Evolutionary conservation across 1,140 invertebrate species (phyloP).

Genomic region (Bilobella aurantiaca): DNA sequence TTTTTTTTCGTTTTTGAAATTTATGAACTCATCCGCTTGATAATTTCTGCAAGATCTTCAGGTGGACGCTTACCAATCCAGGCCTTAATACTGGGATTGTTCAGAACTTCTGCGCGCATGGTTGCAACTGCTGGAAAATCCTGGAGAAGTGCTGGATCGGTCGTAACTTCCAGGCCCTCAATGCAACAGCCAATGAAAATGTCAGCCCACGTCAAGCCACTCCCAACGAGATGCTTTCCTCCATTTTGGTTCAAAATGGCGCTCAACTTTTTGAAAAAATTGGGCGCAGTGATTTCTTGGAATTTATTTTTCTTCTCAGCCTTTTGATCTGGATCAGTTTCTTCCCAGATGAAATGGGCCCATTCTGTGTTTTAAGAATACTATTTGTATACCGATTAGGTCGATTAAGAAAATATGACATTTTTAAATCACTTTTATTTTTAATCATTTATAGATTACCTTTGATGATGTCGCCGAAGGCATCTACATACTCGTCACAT

Average conservation of each 20-base stretch:
- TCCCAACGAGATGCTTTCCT: conserved; percentile 13
- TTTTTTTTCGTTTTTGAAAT: too few relatives aligned
- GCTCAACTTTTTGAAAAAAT: conserved; percentile 12
- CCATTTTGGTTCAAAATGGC: conserved; percentile 5
- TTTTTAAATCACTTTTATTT: neutral
- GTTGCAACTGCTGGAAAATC: too few relatives aligned
- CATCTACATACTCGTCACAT: conserved; percentile 21
- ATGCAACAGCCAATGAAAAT: conserved; percentile 8
- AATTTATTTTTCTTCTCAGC: neutral
- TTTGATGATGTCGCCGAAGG: conserved; percentile 2
- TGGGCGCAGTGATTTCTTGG: neutral
- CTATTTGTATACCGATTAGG: too few relatives aligned
- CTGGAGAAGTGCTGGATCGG: too few relatives aligned
- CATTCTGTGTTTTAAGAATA: neutral
- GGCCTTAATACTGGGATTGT: too few relatives aligned
- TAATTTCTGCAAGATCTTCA: too few relatives aligned
- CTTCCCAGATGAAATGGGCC: neutral
- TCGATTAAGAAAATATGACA: neutral
- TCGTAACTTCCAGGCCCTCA: too few relatives aligned
- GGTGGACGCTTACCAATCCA: too few relatives aligned
- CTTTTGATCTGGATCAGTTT: conserved; percentile 6
- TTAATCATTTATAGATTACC: neutral
- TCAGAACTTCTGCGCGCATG: too few relatives aligned
- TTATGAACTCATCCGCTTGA: too few relatives aligned
- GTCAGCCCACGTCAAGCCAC: conserved; percentile 17